Percentiles rank a stretch among this genome's conserved stretches.
These are phyloP conservation scores for Acromyrmex charruanus DNA, from an alignment of 1,140 invertebrate species.

Conservation along the genomic window DNA sequence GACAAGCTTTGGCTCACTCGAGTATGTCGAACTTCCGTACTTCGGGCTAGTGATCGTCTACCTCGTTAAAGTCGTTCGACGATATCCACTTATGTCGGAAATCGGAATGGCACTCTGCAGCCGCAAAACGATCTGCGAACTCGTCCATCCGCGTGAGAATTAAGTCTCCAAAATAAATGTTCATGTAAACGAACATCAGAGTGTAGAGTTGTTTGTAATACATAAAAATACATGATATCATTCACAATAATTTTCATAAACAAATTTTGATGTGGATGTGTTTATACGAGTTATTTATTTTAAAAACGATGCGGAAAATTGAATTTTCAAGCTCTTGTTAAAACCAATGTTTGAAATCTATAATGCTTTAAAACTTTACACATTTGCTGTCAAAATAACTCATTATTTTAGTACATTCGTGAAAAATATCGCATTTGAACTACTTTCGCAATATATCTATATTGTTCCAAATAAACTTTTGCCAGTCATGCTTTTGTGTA, in stretches of 20 bases:
- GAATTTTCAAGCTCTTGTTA: conserved; percentile 22
- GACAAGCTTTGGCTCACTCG: conserved; percentile 67
- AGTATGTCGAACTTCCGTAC: conserved; percentile 67
- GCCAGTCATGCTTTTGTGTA: neutral
- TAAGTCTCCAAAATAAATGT: conserved; percentile 9
- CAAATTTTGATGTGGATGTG: neutral
- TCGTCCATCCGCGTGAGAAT: neutral
- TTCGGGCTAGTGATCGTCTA: conserved; percentile 57
- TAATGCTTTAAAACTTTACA: conserved; percentile 15
- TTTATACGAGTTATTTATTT: conserved; percentile 51
- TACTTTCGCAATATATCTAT: neutral
- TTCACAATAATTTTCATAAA: conserved; percentile 1
- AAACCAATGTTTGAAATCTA: conserved; percentile 32
- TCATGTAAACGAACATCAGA: neutral
- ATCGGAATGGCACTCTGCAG: conserved; percentile 42
- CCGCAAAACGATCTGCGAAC: conserved; percentile 58
- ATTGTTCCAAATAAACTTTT: neutral
- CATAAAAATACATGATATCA: conserved; percentile 31
- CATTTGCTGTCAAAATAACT: neutral
- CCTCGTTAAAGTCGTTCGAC: conserved; percentile 73
- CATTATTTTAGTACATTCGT: conserved; percentile 27
- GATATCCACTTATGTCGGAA: conserved; percentile 69
- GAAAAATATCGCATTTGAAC: conserved; percentile 1
- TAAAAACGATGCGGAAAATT: neutral
- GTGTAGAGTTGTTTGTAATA: neutral